Percentiles rank a stretch among this genome's conserved stretches.
phyloP scores from a whole-genome alignment of 2,888 invertebrate genomes.

The Tiliacea aurago region DNA sequence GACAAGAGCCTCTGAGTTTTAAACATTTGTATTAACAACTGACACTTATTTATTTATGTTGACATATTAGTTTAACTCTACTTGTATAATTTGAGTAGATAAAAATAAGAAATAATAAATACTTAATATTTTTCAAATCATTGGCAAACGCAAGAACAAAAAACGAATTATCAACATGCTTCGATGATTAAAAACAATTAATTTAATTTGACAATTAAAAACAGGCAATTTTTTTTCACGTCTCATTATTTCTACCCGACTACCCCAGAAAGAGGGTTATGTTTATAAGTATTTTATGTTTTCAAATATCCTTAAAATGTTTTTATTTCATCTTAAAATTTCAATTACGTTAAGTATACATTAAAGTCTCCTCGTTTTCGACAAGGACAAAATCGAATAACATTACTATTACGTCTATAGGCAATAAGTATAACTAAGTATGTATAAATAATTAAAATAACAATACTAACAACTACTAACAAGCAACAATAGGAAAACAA shows the following conservation, averaged over 20 bases:
- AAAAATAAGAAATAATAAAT: background rate
- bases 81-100: conserved; percentile 11
- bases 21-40: conserved; percentile 17
- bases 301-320: background rate
- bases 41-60: conserved; percentile 13
- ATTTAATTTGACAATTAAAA: too few species aligned
- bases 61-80: background rate
- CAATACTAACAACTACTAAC: conserved; percentile 34
- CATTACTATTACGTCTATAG: conserved; percentile 1
- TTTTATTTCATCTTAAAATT: background rate
- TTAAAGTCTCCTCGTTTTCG: conserved; percentile 18
- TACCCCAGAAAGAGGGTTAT: too few species aligned
- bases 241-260: background rate
- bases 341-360: background rate
- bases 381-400: conserved; percentile 3
- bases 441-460: conserved; percentile 39
- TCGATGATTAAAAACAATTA: too few species aligned
- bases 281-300: background rate
- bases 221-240: background rate
- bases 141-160: background rate
- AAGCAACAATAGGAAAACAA: conserved; percentile 35
- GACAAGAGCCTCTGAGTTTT: conserved; percentile 31
- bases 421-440: background rate
- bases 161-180: background rate
- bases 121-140: background rate